A percentile compares a stretch with the other conserved stretches of the same genome.
Conservation (phyloP, 1,140 invertebrate genomes). For the Orchesella cincta region DNA sequence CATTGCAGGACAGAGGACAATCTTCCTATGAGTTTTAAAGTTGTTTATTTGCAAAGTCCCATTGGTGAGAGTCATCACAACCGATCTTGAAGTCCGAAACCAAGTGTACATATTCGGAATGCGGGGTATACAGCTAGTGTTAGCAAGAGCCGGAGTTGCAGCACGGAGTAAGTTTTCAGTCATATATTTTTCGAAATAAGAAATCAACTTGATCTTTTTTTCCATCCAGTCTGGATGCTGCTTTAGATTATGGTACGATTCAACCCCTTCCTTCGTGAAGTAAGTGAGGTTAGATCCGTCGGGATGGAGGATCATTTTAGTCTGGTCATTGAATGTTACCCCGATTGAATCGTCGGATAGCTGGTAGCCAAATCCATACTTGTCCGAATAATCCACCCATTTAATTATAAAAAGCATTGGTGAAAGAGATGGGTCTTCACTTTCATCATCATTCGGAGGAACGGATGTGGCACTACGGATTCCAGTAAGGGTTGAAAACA, state of each 20-base stretch:
- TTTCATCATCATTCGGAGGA: neutral
- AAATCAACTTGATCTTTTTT: conserved; percentile 53
- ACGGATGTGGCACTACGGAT: neutral
- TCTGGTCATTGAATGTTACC: conserved; percentile 93
- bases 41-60: conserved; percentile 98
- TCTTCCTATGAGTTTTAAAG: conserved; percentile 92
- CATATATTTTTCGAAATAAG: conserved; percentile 68
- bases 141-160: conserved; percentile 53
- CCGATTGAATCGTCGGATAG: conserved; percentile 92
- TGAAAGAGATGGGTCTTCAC: conserved; percentile 29
- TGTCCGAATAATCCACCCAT: conserved; percentile 98
- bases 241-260: neutral
- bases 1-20: conserved; percentile 97
- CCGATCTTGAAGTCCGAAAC: conserved; percentile 91
- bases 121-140: conserved; percentile 83
- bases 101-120: conserved; percentile 93
- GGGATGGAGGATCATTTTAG: conserved; percentile 81
- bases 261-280: conserved; percentile 10
- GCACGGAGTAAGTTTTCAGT: conserved; percentile 60
- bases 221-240: neutral
- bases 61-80: conserved; percentile 97
- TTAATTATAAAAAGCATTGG: conserved; percentile 72
- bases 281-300: conserved; percentile 63
- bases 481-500: neutral
- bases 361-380: conserved; percentile 97